These are phyloP conservation scores for Diarsia brunnea DNA, from an alignment of 2,888 invertebrate genomes.

Conservation along the genomic window DNA sequence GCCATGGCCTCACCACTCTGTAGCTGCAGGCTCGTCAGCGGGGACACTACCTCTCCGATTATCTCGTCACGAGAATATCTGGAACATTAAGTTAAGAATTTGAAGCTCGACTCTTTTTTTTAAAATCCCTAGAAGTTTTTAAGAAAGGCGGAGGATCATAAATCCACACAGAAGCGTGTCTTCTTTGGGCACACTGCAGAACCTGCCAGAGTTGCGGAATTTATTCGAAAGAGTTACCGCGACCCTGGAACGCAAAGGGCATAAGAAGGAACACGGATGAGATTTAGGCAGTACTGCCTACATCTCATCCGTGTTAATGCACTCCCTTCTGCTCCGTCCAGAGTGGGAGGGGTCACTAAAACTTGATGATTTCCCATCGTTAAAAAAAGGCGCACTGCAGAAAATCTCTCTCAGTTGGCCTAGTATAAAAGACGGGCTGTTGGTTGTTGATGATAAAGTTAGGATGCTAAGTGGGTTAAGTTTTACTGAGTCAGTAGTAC, in stretches of 20 bases:
- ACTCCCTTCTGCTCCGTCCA: too few relatives aligned
- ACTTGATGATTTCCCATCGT: too few relatives aligned
- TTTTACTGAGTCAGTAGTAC: slow-evolving; percentile 72
- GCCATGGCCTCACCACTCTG: slow-evolving; percentile 91
- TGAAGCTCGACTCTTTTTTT: neutral
- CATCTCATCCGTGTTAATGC: too few relatives aligned
- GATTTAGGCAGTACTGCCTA: too few relatives aligned
- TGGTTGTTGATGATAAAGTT: neutral
- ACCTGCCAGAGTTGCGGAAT: too few relatives aligned
- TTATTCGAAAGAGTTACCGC: too few relatives aligned
- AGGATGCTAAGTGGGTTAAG: neutral
- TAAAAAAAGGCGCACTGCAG: too few relatives aligned
- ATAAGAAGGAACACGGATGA: too few relatives aligned
- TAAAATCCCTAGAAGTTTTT: neutral
- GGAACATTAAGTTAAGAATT: slow-evolving; percentile 67
- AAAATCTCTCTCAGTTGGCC: neutral
- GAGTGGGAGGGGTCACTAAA: too few relatives aligned
- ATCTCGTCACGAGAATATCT: slow-evolving; percentile 99
- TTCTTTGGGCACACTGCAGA: too few relatives aligned
- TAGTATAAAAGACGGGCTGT: neutral
- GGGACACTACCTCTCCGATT: slow-evolving; percentile 98
- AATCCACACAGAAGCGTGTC: too few relatives aligned
- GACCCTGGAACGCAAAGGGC: too few relatives aligned
- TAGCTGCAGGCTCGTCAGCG: slow-evolving; percentile 95
- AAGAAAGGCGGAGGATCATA: neutral